These are phyloP conservation scores for Phrynocephalus versicolor DNA, from an alignment of 2,113 vertebrate genomes.

Conservation along the genomic window DNA sequence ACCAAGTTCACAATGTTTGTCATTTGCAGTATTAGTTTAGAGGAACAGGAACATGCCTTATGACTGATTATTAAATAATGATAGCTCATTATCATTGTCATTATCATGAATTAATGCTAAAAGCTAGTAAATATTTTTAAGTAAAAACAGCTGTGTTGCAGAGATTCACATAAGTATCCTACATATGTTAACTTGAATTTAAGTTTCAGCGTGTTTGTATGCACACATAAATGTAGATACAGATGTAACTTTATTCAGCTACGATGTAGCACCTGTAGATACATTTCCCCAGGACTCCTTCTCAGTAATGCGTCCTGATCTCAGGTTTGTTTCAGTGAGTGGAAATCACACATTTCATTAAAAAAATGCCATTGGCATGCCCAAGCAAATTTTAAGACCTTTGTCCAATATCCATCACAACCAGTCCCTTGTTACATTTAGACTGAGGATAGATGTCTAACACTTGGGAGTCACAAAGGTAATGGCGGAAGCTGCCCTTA, in stretches of 20 bases:
- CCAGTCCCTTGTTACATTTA: not conserved
- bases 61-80: too few species aligned
- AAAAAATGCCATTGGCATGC: not conserved
- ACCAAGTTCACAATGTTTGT: not conserved
- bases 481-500: not conserved
- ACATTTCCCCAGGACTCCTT: not conserved
- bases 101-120: too few species aligned
- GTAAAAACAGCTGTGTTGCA: not conserved
- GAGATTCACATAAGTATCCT: not conserved
- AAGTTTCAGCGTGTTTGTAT: not conserved
- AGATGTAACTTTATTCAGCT: not conserved
- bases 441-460: not conserved
- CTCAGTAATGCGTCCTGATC: not conserved
- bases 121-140: not conserved
- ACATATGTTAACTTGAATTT: not conserved
- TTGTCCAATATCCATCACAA: not conserved
- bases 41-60: not conserved
- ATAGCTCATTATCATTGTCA: too few species aligned
- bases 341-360: not conserved
- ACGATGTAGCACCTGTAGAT: not conserved
- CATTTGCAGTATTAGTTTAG: not conserved
- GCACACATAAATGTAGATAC: not conserved
- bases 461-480: not conserved
- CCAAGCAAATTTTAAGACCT: not conserved
- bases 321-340: not conserved